phyloP scores from a whole-genome alignment of 2,888 invertebrate genomes.

The Orgyia antiqua region DNA sequence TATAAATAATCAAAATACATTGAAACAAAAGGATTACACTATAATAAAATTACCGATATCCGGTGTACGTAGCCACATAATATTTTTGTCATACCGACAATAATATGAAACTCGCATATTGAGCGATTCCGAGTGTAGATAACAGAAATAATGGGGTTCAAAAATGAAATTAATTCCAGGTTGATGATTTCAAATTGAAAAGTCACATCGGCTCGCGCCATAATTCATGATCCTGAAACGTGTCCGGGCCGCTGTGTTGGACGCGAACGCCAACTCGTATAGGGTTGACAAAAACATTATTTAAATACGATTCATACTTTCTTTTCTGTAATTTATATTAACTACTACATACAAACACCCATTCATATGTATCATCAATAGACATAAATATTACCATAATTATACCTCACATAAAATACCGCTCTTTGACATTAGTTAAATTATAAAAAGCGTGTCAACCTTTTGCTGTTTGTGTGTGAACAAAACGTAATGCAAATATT shows the following conservation, averaged over 20 bases:
- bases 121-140: slow-evolving; percentile 70
- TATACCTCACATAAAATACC: slow-evolving; percentile 9
- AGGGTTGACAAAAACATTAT: slow-evolving; percentile 59
- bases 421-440: slow-evolving; percentile 11
- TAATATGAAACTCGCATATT: slow-evolving; percentile 74
- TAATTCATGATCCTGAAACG: slow-evolving; percentile 78
- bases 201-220: slow-evolving; percentile 78
- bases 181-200: slow-evolving; percentile 80
- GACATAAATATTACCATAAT: slow-evolving; percentile 9
- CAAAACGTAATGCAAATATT: slow-evolving; percentile 35
- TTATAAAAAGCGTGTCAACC: slow-evolving; percentile 29
- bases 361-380: not conserved
- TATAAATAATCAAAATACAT: no score
- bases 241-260: slow-evolving; percentile 71
- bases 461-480: slow-evolving; percentile 17
- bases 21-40: no score
- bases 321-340: no score
- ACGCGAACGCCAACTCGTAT: slow-evolving; percentile 37
- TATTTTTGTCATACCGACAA: slow-evolving; percentile 69
- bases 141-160: slow-evolving; percentile 77
- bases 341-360: no score
- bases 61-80: slow-evolving; percentile 46
- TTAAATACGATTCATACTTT: slow-evolving; percentile 23
- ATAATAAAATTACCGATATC: no score
- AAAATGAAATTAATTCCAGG: slow-evolving; percentile 79